Base-by-base conservation (phyloP, 1,140 invertebrate species). In the Caenorhabditis tropicalis region DNA sequence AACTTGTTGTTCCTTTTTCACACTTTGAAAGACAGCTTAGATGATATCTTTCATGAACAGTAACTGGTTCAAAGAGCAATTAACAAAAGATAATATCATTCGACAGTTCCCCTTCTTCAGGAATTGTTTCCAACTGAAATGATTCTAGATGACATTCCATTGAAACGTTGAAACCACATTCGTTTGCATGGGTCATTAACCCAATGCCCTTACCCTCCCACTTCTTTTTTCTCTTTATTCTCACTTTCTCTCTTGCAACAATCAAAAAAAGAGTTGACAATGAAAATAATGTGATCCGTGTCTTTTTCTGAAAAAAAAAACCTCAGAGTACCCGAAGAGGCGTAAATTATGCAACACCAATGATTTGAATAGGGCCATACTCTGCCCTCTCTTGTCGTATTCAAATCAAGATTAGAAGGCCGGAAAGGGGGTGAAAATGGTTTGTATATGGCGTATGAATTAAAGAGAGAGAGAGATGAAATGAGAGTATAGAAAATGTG, bases 41-140 rank as follows among this genome's bases (percentile, higher is more conserved):
- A 65, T 65, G 24, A 29, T 7, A 10, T 29, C 53, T 27, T 16
- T 46, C 15, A 3, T 6, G 5, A 51, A 24, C 12, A 56, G 21
- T 33, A 65, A 65, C 58, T 65, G 58, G 58, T 65, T 65, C 58
- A 65, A 65, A 65, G 58, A 65, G 58, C 58, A 65, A 65, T 65
- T 65, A 65, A 33, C 58, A 5, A 33, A 65, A 65, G 58, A 65
- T 65, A 16, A 29, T 33, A 19, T n/a, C 9, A 65, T n/a, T 65
- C n/a, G 21, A n/a, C n/a, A n/a, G n/a, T n/a, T n/a, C n/a, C n/a
- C n/a, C n/a, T n/a, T n/a, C n/a, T 58, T 12, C 9, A 19, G 5
- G 49, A 51, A 51, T 43, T 43, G 39, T 12, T 43, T 43, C 39
- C 5, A 51, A n/a, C n/a, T n/a, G n/a, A n/a, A n/a, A n/a, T n/a